Conservation (phyloP, 2,888 invertebrate genomes). For the Nomada goodeniana region DNA sequence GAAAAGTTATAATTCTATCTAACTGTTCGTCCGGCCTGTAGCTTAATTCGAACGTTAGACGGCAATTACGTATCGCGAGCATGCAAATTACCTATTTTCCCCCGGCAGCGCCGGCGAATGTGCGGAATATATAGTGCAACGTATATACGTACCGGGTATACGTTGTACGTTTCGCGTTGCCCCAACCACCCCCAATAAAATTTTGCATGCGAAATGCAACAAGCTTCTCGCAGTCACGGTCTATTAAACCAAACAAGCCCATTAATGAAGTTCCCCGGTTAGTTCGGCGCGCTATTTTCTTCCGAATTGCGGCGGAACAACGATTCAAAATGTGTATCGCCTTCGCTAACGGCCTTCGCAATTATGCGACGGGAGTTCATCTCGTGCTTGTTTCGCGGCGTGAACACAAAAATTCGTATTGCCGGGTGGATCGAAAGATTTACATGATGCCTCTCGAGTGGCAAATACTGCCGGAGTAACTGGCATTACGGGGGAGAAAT, state of each 20-base stretch:
- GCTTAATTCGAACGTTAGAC: conserved; percentile 64
- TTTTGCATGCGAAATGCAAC: conserved; percentile 34
- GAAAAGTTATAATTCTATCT: conserved; percentile 64
- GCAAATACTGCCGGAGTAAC: too few relatives aligned
- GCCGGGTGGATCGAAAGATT: too few relatives aligned
- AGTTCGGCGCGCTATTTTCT: conserved; percentile 23
- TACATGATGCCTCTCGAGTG: too few relatives aligned
- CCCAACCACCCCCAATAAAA: conserved; percentile 30
- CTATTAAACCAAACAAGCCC: conserved; percentile 38
- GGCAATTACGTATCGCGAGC: conserved; percentile 63
- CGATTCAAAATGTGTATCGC: neutral
- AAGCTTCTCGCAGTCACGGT: conserved; percentile 42
- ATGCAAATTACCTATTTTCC: conserved; percentile 57
- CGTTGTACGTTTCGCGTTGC: conserved; percentile 4
- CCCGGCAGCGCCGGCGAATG: neutral
- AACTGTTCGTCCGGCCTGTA: conserved; percentile 60
- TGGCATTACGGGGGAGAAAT: neutral
- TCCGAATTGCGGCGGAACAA: neutral
- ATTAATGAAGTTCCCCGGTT: conserved; percentile 40
- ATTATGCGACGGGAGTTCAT: neutral
- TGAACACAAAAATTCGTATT: too few relatives aligned
- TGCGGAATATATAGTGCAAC: neutral
- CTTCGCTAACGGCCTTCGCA: neutral
- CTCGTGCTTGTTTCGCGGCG: too few relatives aligned
- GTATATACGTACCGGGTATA: neutral